phyloP scores from a whole-genome alignment of 1,140 invertebrate genomes.

The Zaprionus kolodkinae region DNA sequence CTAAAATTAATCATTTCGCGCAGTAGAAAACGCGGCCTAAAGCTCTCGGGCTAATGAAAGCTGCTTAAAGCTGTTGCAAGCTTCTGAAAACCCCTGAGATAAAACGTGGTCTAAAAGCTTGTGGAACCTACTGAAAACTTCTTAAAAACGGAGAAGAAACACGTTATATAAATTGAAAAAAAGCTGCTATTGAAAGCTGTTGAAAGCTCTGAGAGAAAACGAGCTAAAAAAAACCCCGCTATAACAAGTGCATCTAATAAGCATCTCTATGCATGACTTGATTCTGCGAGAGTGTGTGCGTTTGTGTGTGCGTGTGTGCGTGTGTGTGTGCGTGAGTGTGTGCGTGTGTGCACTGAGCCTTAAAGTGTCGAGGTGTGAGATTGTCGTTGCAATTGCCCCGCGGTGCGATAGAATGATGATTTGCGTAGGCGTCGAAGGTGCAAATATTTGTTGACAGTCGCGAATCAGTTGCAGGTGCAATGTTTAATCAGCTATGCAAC shows the following conservation, averaged over 20 bases:
- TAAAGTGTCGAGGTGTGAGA: constrained; percentile 17
- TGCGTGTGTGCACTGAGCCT: background rate
- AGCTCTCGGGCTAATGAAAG: background rate
- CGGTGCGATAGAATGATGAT: constrained; percentile 1
- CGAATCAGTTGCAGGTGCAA: constrained; percentile 25
- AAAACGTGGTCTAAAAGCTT: too few species aligned
- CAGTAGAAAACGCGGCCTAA: too few species aligned
- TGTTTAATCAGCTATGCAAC: constrained; percentile 17
- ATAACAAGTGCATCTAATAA: background rate
- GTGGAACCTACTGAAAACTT: too few species aligned
- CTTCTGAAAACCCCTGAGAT: background rate
- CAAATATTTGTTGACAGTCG: constrained; percentile 37
- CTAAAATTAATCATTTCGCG: too few species aligned
- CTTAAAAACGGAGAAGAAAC: too few species aligned
- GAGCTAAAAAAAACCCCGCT: background rate
- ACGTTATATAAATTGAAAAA: too few species aligned
- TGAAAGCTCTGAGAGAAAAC: background rate
- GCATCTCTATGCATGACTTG: constrained; percentile 7
- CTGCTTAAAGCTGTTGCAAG: background rate
- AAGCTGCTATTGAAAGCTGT: background rate
- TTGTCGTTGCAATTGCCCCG: constrained; percentile 23
- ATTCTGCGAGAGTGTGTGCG: background rate
- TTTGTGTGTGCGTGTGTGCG: background rate
- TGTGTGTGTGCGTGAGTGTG: background rate
- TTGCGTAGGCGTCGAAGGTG: constrained; percentile 24